A percentile compares a stretch with the other conserved stretches of the same genome.
Evolutionary conservation across 2,797 vertebrate species (phyloP).

Genomic region (Tolypeutes matacus): DNA sequence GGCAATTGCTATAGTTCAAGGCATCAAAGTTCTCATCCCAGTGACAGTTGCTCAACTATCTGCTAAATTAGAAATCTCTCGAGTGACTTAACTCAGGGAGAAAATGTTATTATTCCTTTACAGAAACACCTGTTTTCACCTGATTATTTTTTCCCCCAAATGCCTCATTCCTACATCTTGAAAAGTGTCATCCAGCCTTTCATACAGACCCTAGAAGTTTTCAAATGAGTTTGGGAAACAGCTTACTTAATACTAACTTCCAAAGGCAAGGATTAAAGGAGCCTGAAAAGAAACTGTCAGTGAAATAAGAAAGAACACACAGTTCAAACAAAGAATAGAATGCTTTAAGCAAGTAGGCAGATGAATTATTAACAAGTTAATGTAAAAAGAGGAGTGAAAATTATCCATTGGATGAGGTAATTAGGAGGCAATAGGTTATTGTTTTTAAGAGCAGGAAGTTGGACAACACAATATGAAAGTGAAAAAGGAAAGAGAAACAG

Average conservation of each 20-base stretch:
- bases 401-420: not conserved
- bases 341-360: not conserved
- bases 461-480: not conserved
- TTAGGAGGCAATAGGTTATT: not conserved
- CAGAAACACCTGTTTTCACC: not conserved
- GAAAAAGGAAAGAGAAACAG: not conserved
- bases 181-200: slow-evolving; percentile 50
- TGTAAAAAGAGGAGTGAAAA: not conserved
- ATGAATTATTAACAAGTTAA: not conserved
- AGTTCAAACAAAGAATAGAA: not conserved
- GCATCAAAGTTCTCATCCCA: not conserved
- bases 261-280: slow-evolving; percentile 19
- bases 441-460: not conserved
- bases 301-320: slow-evolving; percentile 32
- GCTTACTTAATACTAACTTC: slow-evolving; percentile 23
- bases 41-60: not conserved
- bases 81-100: not conserved
- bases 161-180: slow-evolving; percentile 21
- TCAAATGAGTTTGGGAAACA: not conserved
- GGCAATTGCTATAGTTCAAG: slow-evolving; percentile 29
- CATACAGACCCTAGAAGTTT: slow-evolving; percentile 41
- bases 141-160: not conserved
- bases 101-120: slow-evolving; percentile 58
- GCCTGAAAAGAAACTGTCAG: not conserved
- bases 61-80: not conserved